These are phyloP conservation scores for Isurus oxyrinchus DNA, from an alignment of 2,113 vertebrate genomes.

Conservation along the genomic window DNA sequence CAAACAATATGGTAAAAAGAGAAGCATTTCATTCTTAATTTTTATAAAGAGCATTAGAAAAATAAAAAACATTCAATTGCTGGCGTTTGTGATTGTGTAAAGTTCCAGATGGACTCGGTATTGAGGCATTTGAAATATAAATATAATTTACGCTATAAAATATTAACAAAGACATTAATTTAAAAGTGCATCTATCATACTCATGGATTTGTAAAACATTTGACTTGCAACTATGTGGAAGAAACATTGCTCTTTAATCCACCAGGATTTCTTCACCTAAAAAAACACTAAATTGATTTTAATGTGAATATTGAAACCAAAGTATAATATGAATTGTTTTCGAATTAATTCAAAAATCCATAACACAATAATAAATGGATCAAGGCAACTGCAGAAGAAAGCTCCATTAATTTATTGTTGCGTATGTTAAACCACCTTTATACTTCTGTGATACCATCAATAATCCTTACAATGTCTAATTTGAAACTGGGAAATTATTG, in stretches of 20 bases:
- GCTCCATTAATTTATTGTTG: not conserved
- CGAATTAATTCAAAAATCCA: not conserved
- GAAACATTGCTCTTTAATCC: not conserved
- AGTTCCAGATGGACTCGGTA: not conserved
- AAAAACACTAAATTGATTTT: not conserved
- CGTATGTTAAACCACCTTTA: not conserved
- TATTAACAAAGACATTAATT: not conserved
- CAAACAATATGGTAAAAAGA: not conserved
- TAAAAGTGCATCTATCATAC: not conserved
- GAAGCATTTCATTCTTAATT: not conserved
- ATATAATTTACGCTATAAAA: not conserved
- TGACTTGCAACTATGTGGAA: not conserved
- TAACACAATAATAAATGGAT: not conserved
- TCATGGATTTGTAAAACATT: not conserved
- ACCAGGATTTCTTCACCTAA: not conserved
- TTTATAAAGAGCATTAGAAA: not conserved
- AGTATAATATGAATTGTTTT: not conserved
- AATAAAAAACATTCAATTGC: not conserved
- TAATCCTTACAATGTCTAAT: not conserved
- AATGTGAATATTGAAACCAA: not conserved
- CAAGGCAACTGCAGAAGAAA: not conserved
- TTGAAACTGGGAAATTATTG: not conserved
- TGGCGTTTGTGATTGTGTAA: not conserved
- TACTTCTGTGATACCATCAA: not conserved
- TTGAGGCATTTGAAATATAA: not conserved